phyloP scores from a whole-genome alignment of 2,797 vertebrate genomes.

The Clarias platycephalus region DNA sequence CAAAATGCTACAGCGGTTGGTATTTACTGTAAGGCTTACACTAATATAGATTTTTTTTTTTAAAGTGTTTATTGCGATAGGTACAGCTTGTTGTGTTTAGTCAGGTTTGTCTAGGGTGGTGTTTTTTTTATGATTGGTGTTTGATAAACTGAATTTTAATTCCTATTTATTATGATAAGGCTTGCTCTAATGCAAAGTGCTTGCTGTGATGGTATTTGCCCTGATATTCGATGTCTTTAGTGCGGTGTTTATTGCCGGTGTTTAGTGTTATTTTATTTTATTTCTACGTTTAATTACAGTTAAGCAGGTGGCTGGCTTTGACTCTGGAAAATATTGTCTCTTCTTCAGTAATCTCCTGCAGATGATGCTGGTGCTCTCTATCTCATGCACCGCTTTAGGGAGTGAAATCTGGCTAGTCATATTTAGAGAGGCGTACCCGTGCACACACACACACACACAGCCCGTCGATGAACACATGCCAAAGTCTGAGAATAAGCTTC shows the following conservation, averaged over 20 bases:
- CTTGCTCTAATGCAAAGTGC: neutral
- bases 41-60: neutral
- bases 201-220: neutral
- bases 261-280: neutral
- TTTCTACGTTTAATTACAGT: neutral
- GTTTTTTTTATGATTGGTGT: neutral
- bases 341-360: slow-evolving; percentile 10
- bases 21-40: neutral
- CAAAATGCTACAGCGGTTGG: neutral
- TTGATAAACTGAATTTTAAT: neutral
- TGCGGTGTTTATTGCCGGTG: neutral
- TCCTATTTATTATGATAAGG: neutral
- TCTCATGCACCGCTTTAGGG: slow-evolving; percentile 25
- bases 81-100: neutral
- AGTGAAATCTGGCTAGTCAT: slow-evolving; percentile 5
- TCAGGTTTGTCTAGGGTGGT: neutral
- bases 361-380: slow-evolving; percentile 12
- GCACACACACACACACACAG: slow-evolving; percentile 6
- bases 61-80: neutral
- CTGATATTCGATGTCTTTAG: neutral
- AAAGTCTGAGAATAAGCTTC: slow-evolving; percentile 22
- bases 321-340: slow-evolving; percentile 14
- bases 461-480: neutral
- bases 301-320: slow-evolving; percentile 11
- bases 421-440: slow-evolving; percentile 12